Base-by-base conservation (phyloP, 1,140 invertebrate genomes). In the Drosophila pallidifrons region DNA sequence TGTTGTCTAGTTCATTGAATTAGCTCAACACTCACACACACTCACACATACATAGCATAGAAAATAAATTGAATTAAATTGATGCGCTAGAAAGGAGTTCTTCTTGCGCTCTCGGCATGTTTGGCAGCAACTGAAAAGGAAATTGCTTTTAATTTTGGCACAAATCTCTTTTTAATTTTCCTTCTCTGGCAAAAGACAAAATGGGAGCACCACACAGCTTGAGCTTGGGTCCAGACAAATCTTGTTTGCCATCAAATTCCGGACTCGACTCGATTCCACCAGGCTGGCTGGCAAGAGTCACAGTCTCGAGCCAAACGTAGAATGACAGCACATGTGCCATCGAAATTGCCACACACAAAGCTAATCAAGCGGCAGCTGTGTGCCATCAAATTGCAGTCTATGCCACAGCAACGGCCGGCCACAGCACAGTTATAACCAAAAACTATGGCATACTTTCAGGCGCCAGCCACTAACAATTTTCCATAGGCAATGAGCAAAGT, bases 51-150 rank as follows among this genome's bases (percentile, higher is more conserved):
- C 16, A 45, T 7, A 49, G 30, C 38, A 59, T 11, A 46, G 52
- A 38, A 77, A 88, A 89, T 88, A 89, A 89, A 88, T 88, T 85
- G 75, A 88, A 88, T 88, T 88, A 88, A 88, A 89, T 79, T 76
- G 83, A 73, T 82, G 77, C 54, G 61, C 69, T 65, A 25, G 73
- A 35, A 77, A 64, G 69, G 13, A 71, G 71, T 32, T 57, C 54
- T 65, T 43, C 73, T 67, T 55, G 49, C 28, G 30, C 43, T 41
- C 35, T 41, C 58, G 61, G 57, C 5, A 47, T 57, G 54, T 51
- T 73, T 69, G 64, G 20, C 51, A 55, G 11, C 35, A 55, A 58
- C 68, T 61, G 59, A 64, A 70, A 73, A 77, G 67, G 68, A 85
- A 88, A 76, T 89, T 89, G 74, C 77, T 89, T 89, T 88, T 89